A percentile compares a stretch with the other conserved stretches of the same genome.
These are phyloP conservation scores for Jacana jacana DNA, from an alignment of 2,113 vertebrate genomes.

Conservation along the genomic window DNA sequence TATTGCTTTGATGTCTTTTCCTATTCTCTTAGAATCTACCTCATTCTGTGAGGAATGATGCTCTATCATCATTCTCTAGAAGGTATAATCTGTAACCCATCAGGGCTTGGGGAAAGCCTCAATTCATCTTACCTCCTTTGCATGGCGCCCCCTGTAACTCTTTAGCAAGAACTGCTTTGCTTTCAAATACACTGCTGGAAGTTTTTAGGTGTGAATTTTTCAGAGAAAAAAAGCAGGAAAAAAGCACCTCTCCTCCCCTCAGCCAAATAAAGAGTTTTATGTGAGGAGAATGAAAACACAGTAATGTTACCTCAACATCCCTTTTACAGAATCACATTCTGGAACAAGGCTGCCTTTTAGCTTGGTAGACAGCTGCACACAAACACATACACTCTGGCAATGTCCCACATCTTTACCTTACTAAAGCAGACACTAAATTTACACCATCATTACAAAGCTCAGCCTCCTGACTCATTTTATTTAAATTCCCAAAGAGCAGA, in stretches of 20 bases:
- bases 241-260: not conserved
- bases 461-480: not conserved
- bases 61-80: no score
- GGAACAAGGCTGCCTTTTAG: not conserved
- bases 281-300: not conserved
- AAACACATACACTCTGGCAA: not conserved
- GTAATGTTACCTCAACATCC: not conserved
- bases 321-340: not conserved
- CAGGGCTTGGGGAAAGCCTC: not conserved
- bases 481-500: not conserved
- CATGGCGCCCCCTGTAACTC: not conserved
- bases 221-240: not conserved
- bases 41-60: not conserved
- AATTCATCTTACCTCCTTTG: not conserved
- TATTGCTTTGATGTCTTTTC: not conserved
- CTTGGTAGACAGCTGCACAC: not conserved
- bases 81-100: not conserved
- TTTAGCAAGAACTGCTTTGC: not conserved
- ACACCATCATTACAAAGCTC: not conserved
- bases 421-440: not conserved
- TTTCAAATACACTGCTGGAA: not conserved
- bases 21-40: not conserved
- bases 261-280: not conserved
- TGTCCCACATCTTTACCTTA: not conserved
- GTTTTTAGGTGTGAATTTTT: not conserved